A percentile compares a stretch with the other conserved stretches of the same genome.
These are phyloP conservation scores for Cantharis lateralis DNA, from an alignment of 2,888 invertebrate genomes.

Conservation along the genomic window DNA sequence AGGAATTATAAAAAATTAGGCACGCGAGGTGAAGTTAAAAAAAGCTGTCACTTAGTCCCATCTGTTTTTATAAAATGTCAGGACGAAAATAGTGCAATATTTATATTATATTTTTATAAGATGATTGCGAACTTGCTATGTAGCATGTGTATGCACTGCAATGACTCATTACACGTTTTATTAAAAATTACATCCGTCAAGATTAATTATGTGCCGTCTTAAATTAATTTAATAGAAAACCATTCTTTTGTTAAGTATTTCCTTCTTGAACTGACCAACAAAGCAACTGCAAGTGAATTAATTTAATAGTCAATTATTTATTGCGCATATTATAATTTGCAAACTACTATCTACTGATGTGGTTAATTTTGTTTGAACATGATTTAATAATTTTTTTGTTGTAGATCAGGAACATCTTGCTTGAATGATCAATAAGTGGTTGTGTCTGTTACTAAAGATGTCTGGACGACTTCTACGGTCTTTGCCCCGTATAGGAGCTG, in stretches of 20 bases:
- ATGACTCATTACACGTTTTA: background rate
- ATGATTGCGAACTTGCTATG: background rate
- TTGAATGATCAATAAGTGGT: slow-evolving; percentile 25
- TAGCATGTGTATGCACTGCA: background rate
- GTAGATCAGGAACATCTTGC: slow-evolving; percentile 22
- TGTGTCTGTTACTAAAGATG: slow-evolving; percentile 16
- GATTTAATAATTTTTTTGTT: slow-evolving; percentile 21
- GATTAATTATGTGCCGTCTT: background rate
- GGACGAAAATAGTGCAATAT: background rate
- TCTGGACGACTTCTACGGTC: slow-evolving; percentile 23
- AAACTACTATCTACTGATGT: background rate
- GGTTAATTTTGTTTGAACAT: background rate
- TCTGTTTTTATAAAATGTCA: background rate
- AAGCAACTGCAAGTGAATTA: background rate
- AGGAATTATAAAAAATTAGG: too few relatives aligned
- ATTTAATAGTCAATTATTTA: background rate
- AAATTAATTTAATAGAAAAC: slow-evolving; percentile 1
- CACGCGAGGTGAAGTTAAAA: background rate
- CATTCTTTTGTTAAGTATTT: background rate
- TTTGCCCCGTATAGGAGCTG: slow-evolving; percentile 21
- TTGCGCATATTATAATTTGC: background rate
- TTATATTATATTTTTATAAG: background rate
- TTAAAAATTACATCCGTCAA: background rate
- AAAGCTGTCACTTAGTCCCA: background rate
- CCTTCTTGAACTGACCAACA: background rate